Conservation (phyloP, 35 echinoderm and acorn worm species). For the Heliocidaris tuberculata region DNA sequence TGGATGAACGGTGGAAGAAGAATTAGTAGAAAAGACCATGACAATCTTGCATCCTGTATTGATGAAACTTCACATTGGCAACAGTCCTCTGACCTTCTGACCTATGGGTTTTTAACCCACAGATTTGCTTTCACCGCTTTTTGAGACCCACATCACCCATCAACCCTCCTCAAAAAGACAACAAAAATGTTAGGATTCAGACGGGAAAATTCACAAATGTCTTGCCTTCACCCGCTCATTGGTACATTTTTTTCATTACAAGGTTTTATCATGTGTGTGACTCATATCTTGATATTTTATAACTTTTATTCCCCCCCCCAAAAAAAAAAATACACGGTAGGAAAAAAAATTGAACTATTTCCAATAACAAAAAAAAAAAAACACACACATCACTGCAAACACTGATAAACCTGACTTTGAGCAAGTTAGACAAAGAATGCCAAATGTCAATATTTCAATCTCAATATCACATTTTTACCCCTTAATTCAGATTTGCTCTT, state of each 20-base stretch:
- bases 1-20: not conserved
- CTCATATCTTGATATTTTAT: too few species aligned
- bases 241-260: too few species aligned
- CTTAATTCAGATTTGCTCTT: not conserved
- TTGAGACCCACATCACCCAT: not conserved
- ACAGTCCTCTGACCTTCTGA: not conserved
- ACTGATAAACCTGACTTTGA: not conserved
- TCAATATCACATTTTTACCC: not conserved
- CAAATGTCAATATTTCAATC: not conserved
- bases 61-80: not conserved
- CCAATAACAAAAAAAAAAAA: too few species aligned
- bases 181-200: not conserved
- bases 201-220: not conserved
- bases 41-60: not conserved
- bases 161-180: not conserved
- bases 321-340: too few species aligned
- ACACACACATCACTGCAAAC: not conserved
- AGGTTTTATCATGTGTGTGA: too few species aligned
- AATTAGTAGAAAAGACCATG: not conserved
- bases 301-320: too few species aligned
- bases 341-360: too few species aligned
- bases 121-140: not conserved
- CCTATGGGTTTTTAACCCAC: not conserved
- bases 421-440: not conserved
- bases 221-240: not conserved